Conservation (phyloP, 2,888 invertebrate species). For the Acrocyrtus sp. region DNA sequence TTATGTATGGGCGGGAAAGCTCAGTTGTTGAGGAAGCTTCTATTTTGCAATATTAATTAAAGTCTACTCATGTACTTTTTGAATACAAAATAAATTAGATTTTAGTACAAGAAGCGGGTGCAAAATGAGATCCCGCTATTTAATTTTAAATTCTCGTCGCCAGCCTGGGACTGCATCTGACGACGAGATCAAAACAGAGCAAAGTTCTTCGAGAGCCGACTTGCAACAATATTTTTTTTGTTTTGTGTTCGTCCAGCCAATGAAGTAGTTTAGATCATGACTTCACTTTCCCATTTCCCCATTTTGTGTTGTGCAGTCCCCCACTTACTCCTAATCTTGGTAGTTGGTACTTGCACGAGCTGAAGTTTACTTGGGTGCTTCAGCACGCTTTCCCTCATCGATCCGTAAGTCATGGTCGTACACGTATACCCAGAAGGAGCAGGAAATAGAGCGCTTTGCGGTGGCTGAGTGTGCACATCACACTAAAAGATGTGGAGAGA, state of each 20-base stretch:
- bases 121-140: no score
- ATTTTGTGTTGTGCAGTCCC: background rate
- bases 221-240: background rate
- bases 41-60: no score
- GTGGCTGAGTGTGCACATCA: conserved; percentile 5
- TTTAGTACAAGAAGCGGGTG: no score
- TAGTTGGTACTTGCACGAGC: background rate
- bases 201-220: no score
- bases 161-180: no score
- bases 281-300: background rate
- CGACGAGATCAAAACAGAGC: no score
- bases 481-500: background rate
- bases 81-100: no score
- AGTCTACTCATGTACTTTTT: no score
- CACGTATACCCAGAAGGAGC: no score
- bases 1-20: no score
- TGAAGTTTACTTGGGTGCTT: background rate
- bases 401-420: conserved; percentile 42
- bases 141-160: no score
- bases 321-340: background rate
- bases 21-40: no score
- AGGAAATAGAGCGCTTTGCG: conserved; percentile 2
- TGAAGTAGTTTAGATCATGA: background rate
- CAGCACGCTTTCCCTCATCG: conserved; percentile 25
- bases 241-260: conserved; percentile 13